These are phyloP conservation scores for Eupithecia inturbata DNA, from an alignment of 2,888 invertebrate genomes.

Conservation along the genomic window DNA sequence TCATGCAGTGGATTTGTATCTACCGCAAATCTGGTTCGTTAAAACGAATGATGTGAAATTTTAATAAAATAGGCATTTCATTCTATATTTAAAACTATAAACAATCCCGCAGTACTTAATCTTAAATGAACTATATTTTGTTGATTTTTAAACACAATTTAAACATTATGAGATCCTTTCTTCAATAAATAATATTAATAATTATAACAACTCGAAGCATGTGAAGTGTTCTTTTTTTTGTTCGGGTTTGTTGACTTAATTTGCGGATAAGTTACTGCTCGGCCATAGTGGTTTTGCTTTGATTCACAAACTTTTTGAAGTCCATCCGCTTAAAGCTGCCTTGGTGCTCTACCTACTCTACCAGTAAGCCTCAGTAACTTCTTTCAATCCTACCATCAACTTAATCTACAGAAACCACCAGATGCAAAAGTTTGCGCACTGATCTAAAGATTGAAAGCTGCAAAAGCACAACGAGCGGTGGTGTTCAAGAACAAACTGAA, in stretches of 20 bases:
- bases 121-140: too few species aligned
- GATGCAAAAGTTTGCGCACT: slow-evolving; percentile 8
- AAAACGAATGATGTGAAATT: neutral
- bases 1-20: neutral
- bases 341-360: neutral
- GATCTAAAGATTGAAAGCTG: slow-evolving; percentile 9
- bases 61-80: neutral
- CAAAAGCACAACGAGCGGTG: slow-evolving; percentile 11
- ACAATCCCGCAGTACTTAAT: too few species aligned
- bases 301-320: neutral
- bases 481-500: slow-evolving; percentile 11
- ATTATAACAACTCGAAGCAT: too few species aligned
- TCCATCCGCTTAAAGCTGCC: neutral
- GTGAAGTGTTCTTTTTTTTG: too few species aligned
- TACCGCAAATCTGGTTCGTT: neutral
- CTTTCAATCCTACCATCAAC: slow-evolving; percentile 3
- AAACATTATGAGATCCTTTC: too few species aligned
- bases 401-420: slow-evolving; percentile 9
- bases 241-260: too few species aligned
- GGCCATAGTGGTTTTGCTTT: too few species aligned
- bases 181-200: too few species aligned
- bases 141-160: too few species aligned
- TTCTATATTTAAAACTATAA: too few species aligned
- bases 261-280: too few species aligned
- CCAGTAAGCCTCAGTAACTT: neutral